Evolutionary conservation across 2,888 invertebrate species (phyloP).

Genomic region (Andrena chrysosceles): DNA sequence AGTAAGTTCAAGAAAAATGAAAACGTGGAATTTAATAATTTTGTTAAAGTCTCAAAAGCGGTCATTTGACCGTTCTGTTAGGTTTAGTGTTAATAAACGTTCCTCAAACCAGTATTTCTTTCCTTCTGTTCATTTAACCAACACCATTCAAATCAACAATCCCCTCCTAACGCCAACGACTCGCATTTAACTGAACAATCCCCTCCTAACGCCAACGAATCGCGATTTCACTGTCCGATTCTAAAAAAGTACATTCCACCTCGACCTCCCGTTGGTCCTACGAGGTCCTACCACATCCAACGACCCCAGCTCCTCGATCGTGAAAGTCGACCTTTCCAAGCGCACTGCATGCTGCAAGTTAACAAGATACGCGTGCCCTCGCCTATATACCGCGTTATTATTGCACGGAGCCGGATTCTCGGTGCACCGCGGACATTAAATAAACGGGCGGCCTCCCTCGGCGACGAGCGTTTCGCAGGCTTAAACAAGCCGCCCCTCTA

Average conservation of each 20-base stretch:
- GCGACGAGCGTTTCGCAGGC: constrained; percentile 47
- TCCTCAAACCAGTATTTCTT: too few species aligned
- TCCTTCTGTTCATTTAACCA: too few species aligned
- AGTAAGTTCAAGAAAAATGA: too few species aligned
- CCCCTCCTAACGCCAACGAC: too few species aligned
- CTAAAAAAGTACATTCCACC: background rate
- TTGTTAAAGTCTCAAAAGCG: too few species aligned
- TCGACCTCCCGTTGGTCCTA: background rate
- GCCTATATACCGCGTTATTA: constrained; percentile 48
- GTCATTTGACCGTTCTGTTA: too few species aligned
- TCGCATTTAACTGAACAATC: too few species aligned
- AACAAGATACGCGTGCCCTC: constrained; percentile 52
- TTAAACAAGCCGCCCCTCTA: constrained; percentile 59
- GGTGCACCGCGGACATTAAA: constrained; percentile 55
- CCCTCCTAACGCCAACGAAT: too few species aligned
- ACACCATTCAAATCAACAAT: too few species aligned
- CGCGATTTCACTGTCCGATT: too few species aligned
- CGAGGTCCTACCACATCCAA: constrained; percentile 3
- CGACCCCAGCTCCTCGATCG: constrained; percentile 23
- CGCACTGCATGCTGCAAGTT: constrained; percentile 62
- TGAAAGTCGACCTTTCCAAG: constrained; percentile 62
- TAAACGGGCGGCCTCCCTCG: constrained; percentile 52
- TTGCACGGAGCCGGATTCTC: constrained; percentile 53
- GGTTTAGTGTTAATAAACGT: too few species aligned
- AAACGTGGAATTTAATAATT: too few species aligned